Conservation (phyloP, 1,140 invertebrate species). For the Ridgeia piscesae region DNA sequence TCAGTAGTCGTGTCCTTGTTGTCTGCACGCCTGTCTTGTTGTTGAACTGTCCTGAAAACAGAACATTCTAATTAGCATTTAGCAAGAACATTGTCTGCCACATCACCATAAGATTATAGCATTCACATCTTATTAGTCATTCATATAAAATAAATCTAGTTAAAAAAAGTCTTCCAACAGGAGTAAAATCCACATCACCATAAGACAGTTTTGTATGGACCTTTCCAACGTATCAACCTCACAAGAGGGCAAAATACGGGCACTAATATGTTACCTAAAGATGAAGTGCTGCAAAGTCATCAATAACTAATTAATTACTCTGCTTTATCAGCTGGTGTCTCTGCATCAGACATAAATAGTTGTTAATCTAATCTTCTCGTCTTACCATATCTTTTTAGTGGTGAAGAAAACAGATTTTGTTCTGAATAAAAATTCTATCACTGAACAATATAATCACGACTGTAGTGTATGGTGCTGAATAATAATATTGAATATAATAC, state of each 20-base stretch:
- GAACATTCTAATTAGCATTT: background rate
- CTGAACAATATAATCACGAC: background rate
- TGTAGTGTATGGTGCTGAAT: background rate
- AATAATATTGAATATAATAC: background rate
- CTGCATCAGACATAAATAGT: background rate
- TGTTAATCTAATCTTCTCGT: background rate
- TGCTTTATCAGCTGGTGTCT: background rate
- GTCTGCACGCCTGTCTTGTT: background rate
- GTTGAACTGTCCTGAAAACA: background rate
- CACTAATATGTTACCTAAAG: background rate
- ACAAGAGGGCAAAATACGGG: background rate
- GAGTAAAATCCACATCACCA: background rate
- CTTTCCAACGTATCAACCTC: background rate
- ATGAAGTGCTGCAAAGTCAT: background rate
- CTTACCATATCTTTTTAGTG: background rate
- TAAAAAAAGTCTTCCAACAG: background rate
- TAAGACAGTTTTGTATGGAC: background rate
- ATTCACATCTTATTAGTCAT: background rate
- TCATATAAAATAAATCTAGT: background rate
- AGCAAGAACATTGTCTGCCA: background rate
- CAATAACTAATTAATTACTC: background rate
- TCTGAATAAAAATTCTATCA: background rate
- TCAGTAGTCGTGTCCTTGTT: background rate
- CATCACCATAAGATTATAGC: background rate
- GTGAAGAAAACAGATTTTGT: background rate